phyloP scores from a whole-genome alignment of 30 jellyfish, hydroid and myxozoan species.

The Pelagia noctiluca region DNA sequence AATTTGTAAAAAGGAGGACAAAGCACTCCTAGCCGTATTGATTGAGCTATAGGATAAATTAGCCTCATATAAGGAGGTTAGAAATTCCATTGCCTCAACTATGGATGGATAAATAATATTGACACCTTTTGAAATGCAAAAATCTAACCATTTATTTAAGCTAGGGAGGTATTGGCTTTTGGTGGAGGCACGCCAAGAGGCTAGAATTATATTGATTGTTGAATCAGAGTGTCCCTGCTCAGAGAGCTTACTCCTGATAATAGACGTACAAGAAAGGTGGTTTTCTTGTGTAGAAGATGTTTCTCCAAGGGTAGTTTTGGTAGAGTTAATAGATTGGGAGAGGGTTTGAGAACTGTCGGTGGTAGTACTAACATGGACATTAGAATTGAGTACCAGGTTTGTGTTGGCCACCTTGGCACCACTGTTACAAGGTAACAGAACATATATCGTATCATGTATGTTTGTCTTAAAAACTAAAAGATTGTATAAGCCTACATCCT shows the following conservation, averaged over 20 bases:
- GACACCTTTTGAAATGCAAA: slow-evolving; percentile 9
- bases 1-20: too few species aligned
- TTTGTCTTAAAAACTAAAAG: too few species aligned
- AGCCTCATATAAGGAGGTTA: too few species aligned
- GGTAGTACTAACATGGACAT: background rate
- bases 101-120: slow-evolving; percentile 17
- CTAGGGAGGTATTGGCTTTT: slow-evolving; percentile 20
- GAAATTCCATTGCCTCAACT: too few species aligned
- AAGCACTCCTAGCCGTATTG: too few species aligned
- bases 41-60: too few species aligned
- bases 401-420: too few species aligned
- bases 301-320: slow-evolving; percentile 20
- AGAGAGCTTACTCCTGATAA: too few species aligned
- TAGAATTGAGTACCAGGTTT: slow-evolving; percentile 49
- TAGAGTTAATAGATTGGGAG: slow-evolving; percentile 5
- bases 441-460: too few species aligned
- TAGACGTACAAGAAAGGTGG: too few species aligned
- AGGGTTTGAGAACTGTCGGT: slow-evolving; percentile 29
- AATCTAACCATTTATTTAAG: slow-evolving; percentile 37
- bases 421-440: too few species aligned
- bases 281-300: slow-evolving; percentile 36
- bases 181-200: slow-evolving; percentile 53
- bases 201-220: slow-evolving; percentile 13
- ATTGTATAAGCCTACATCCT: too few species aligned
- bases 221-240: slow-evolving; percentile 27